Base-by-base conservation (phyloP, 2,888 invertebrate species). In the Heptascelio sp. region DNA sequence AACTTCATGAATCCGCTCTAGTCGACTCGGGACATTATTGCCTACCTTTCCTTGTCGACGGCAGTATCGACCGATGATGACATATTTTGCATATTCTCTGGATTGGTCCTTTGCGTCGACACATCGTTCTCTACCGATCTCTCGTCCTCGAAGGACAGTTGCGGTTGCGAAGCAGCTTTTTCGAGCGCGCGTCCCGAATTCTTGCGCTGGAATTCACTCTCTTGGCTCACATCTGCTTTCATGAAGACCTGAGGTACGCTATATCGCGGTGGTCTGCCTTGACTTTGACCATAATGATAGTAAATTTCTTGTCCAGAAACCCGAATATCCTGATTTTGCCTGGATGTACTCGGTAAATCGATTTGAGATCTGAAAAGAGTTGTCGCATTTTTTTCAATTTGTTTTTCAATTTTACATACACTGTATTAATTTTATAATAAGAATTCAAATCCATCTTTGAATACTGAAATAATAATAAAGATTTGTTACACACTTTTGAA, bases 141-240 rank as follows among this genome's bases (percentile, higher is more conserved):
- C n/a, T 94, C 94, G 53, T 94, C 94, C 23, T 94, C 94, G 82
- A 93, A 95, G 37, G 95, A 93, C 3, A 96, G 93, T 87, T 96
- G 96, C 1, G 96, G 96, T 87, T 96, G 96, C 0, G 96, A 96
- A 0, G 96, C 94, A 0, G 96, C 95, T 67, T 92, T 92, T 76
- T 92, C 92, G 67, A 92, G 92, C 6, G 90, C 88, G 11, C 89
- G 91, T 0, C 87, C 84, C 3, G 91, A 90, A 86, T 91, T 92
- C 17, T 89, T 82, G 40, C 90, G 86, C 62, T 92, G 91, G 34
- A 91, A 91, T 55, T 92, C 91, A 0, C 68, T 79, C 6, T 92
- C 91, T 72, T 91, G 90, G 57, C 85, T 87, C 17, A 84, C 88
- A 5, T 91, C 91, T 0, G 89, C 85, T 64, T 91, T 92, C 89